A percentile compares a stretch with the other conserved stretches of the same genome.
Conservation (phyloP, 2,113 vertebrate genomes). For the Anthoscopus minutus region DNA sequence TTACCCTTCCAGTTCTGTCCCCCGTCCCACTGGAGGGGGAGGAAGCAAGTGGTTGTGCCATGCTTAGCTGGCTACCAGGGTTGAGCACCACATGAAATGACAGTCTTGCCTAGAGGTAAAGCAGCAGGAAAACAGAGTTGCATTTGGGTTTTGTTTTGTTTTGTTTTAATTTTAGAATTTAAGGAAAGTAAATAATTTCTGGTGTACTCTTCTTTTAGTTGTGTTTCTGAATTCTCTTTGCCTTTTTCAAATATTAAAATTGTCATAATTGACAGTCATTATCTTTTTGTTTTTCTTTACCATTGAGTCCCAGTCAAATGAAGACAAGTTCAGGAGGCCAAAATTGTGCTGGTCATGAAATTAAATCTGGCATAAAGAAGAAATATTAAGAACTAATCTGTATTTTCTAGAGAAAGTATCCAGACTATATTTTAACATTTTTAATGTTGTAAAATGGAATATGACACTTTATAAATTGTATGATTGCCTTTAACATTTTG, state of each 20-base stretch:
- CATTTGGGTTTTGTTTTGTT: not conserved
- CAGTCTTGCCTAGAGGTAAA: not conserved
- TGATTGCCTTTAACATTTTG: not conserved
- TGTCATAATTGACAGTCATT: not conserved
- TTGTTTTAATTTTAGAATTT: not conserved
- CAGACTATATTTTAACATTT: not conserved
- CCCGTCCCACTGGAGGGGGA: accelerated
- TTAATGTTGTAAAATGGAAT: not conserved
- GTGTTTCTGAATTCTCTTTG: not conserved
- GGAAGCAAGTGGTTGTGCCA: accelerated
- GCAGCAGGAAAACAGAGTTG: not conserved
- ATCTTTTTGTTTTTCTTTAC: not conserved
- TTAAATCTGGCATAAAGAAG: not conserved
- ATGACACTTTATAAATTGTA: not conserved
- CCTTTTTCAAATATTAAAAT: not conserved
- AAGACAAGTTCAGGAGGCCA: not conserved
- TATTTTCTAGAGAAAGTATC: not conserved
- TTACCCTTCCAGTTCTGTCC: not conserved
- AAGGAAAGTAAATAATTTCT: not conserved
- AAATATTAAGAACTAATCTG: not conserved
- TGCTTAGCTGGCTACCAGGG: not conserved
- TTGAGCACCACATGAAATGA: not conserved
- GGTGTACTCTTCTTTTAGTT: not conserved
- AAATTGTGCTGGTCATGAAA: not conserved
- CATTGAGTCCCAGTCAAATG: not conserved